These are phyloP conservation scores for Augochlorella aurata DNA, from an alignment of 2,888 invertebrate genomes.

Conservation along the genomic window DNA sequence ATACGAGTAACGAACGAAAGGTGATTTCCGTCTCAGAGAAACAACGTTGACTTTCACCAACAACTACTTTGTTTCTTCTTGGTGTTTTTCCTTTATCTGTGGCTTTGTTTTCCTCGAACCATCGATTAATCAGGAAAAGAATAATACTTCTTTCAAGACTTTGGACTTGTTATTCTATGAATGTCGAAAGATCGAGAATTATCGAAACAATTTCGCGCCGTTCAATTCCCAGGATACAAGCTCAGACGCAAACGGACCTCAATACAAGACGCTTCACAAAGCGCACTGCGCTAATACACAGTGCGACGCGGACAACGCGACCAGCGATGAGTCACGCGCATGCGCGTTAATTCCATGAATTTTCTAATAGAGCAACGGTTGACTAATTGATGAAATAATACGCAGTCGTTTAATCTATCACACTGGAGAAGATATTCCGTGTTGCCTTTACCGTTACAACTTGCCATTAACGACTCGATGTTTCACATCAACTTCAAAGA, in stretches of 20 bases:
- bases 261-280: not conserved
- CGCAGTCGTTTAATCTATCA: not conserved
- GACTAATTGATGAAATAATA: not conserved
- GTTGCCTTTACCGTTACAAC: not conserved
- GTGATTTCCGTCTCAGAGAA: slow-evolving; percentile 20
- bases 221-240: slow-evolving; percentile 8
- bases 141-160: not conserved
- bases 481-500: not conserved
- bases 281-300: slow-evolving; percentile 7
- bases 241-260: not conserved
- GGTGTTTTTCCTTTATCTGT: not conserved
- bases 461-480: not conserved
- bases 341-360: slow-evolving; percentile 23
- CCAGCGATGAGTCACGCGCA: slow-evolving; percentile 16
- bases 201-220: slow-evolving; percentile 28
- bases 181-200: slow-evolving; percentile 27
- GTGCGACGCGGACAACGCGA: not conserved
- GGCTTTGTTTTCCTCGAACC: not conserved
- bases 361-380: slow-evolving; percentile 2
- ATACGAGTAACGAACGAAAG: slow-evolving; percentile 55
- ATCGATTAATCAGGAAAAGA: not conserved
- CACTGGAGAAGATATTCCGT: not conserved
- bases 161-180: not conserved
- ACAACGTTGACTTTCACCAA: slow-evolving; percentile 37
- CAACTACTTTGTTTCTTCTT: not conserved